A percentile compares a stretch with the other conserved stretches of the same genome.
phyloP scores from a whole-genome alignment of 2,113 vertebrate genomes.

The Amphiprion percula region DNA sequence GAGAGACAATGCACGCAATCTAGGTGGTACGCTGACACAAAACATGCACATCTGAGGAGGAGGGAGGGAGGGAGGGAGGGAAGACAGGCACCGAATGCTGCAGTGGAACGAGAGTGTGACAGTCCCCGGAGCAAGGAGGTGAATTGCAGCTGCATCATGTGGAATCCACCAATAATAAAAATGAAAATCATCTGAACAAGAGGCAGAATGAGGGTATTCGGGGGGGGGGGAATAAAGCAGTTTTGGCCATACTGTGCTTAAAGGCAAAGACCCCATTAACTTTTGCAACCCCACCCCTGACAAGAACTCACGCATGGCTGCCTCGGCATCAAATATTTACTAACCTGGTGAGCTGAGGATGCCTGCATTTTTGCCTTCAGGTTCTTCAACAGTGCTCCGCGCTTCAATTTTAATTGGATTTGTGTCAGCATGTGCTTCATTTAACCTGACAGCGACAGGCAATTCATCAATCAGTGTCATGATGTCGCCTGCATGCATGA shows the following conservation, averaged over 20 bases:
- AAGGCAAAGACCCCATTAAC: slow-evolving; percentile 51
- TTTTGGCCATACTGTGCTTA: slow-evolving; percentile 9
- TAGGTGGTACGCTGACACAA: slow-evolving; percentile 58
- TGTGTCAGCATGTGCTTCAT: slow-evolving; percentile 49
- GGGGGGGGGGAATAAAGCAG: no score
- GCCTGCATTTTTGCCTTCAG: slow-evolving; percentile 40
- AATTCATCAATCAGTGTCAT: slow-evolving; percentile 58
- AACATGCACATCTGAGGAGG: slow-evolving; percentile 51
- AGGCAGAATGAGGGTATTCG: neutral
- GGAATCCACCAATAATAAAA: slow-evolving; percentile 30
- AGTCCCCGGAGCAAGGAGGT: slow-evolving; percentile 26
- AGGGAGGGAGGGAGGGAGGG: slow-evolving; percentile 2
- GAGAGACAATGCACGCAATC: slow-evolving; percentile 50
- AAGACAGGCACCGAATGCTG: slow-evolving; percentile 47
- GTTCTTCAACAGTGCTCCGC: slow-evolving; percentile 26
- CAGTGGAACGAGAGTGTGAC: slow-evolving; percentile 53
- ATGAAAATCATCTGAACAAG: slow-evolving; percentile 25
- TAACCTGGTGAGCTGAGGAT: slow-evolving; percentile 50
- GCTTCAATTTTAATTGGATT: slow-evolving; percentile 60
- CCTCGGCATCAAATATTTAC: slow-evolving; percentile 79
- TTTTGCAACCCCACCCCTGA: slow-evolving; percentile 36
- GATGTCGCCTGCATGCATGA: slow-evolving; percentile 41
- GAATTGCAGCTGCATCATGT: slow-evolving; percentile 46
- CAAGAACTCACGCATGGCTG: slow-evolving; percentile 65
- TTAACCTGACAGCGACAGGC: slow-evolving; percentile 40